These are phyloP conservation scores for Theonella swinhoei DNA, from an alignment of 37 sponge, comb jelly and placozoan species.

Conservation along the genomic window DNA sequence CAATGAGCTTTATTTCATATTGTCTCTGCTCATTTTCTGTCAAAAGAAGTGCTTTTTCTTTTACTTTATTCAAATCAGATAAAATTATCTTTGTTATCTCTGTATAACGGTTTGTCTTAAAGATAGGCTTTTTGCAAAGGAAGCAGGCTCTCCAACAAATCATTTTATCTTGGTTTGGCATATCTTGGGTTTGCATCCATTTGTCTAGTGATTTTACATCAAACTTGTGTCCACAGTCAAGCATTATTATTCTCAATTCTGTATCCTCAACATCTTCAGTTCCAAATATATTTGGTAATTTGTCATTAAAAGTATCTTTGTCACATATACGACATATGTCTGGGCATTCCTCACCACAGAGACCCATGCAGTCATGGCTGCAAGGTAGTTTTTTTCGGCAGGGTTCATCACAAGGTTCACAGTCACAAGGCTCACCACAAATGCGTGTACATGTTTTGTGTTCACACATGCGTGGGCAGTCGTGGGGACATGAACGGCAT, in stretches of 20 bases:
- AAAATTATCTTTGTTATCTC: neutral
- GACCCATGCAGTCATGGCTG: slow-evolving; percentile 30
- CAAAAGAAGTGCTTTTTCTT: neutral
- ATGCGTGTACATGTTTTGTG: slow-evolving; percentile 11
- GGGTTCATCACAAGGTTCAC: slow-evolving; percentile 5
- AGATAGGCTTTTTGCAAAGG: neutral
- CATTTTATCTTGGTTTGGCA: neutral
- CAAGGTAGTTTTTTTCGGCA: slow-evolving; percentile 11
- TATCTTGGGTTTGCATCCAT: neutral
- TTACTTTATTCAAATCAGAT: neutral
- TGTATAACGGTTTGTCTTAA: neutral
- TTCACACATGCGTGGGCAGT: slow-evolving; percentile 31
- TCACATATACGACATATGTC: slow-evolving; percentile 27
- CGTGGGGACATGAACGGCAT: slow-evolving; percentile 17
- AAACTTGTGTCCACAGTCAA: slow-evolving; percentile 16
- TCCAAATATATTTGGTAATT: neutral
- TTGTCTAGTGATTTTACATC: neutral
- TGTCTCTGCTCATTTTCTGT: neutral
- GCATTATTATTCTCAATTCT: neutral
- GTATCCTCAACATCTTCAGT: neutral
- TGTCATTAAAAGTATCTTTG: neutral
- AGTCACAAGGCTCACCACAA: slow-evolving; percentile 32
- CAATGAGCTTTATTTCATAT: too few relatives aligned
- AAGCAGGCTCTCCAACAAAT: neutral
- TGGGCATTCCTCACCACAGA: slow-evolving; percentile 52